Conservation (phyloP, 1,140 invertebrate genomes). For the Drosophila repletoides region DNA sequence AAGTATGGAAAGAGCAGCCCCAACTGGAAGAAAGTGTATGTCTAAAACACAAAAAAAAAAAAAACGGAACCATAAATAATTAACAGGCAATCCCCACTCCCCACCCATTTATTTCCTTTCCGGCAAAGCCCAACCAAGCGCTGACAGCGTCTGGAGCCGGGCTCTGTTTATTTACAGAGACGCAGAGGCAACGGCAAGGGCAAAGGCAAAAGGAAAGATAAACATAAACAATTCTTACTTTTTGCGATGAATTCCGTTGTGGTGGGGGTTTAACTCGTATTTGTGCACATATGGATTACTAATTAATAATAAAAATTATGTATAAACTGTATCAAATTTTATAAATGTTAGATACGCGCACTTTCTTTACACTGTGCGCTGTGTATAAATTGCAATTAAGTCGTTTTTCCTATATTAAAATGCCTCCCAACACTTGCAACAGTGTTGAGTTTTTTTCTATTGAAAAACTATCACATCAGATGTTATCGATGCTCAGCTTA, state of each 20-base stretch:
- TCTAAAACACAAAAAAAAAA: not conserved
- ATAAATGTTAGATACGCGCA: slow-evolving; percentile 39
- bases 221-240: slow-evolving; percentile 52
- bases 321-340: no score
- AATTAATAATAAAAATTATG: no score
- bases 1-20: slow-evolving; percentile 28
- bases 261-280: slow-evolving; percentile 17
- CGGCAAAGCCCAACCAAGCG: no score
- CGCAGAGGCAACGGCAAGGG: slow-evolving; percentile 1
- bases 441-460: slow-evolving; percentile 19
- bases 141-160: no score
- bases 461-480: slow-evolving; percentile 12
- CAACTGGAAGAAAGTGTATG: slow-evolving; percentile 26
- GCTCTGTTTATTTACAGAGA: slow-evolving; percentile 41
- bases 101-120: no score
- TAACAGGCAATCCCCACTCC: no score
- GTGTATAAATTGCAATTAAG: slow-evolving; percentile 41
- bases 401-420: slow-evolving; percentile 24
- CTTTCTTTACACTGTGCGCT: slow-evolving; percentile 39
- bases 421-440: slow-evolving; percentile 11
- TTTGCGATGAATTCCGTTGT: slow-evolving; percentile 23
- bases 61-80: slow-evolving; percentile 39
- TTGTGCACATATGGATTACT: slow-evolving; percentile 34
- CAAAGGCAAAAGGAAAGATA: no score
- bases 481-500: slow-evolving; percentile 15